Evolutionary conservation across 1,140 invertebrate genomes (phyloP).

Genomic region (Rhyacophila brunnea): DNA sequence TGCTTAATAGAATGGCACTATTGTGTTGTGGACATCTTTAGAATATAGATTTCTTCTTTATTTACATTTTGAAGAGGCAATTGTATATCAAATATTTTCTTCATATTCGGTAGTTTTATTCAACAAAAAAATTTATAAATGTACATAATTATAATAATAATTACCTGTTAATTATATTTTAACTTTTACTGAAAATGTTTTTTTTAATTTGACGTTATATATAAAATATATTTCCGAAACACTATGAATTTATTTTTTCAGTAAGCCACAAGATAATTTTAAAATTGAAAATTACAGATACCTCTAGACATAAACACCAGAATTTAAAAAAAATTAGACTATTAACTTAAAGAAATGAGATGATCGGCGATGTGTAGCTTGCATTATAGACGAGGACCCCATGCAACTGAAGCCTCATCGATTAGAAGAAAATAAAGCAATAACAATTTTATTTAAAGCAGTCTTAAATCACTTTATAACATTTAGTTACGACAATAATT

Average conservation of each 20-base stretch:
- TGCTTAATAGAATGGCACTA: no score
- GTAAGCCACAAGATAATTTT: conserved; percentile 22
- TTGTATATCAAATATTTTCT: neutral
- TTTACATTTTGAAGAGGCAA: neutral
- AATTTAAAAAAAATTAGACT: conserved; percentile 24
- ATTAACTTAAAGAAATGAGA: conserved; percentile 26
- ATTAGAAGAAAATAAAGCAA: neutral
- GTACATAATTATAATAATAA: neutral
- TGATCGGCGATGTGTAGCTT: conserved; percentile 13
- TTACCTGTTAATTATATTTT: neutral
- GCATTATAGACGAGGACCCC: neutral
- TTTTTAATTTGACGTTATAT: neutral
- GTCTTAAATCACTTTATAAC: no score
- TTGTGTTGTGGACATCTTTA: no score
- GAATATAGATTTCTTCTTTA: neutral
- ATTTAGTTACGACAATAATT: no score
- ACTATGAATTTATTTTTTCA: neutral
- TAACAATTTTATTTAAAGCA: neutral
- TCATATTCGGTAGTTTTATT: neutral
- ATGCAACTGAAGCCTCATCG: neutral
- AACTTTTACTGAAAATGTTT: neutral
- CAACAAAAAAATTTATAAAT: neutral
- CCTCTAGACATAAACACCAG: conserved; percentile 29
- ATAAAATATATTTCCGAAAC: neutral
- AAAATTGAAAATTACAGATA: conserved; percentile 20